Conservation (phyloP, 2,888 invertebrate species). For the Drepanosiphum platanoidis region DNA sequence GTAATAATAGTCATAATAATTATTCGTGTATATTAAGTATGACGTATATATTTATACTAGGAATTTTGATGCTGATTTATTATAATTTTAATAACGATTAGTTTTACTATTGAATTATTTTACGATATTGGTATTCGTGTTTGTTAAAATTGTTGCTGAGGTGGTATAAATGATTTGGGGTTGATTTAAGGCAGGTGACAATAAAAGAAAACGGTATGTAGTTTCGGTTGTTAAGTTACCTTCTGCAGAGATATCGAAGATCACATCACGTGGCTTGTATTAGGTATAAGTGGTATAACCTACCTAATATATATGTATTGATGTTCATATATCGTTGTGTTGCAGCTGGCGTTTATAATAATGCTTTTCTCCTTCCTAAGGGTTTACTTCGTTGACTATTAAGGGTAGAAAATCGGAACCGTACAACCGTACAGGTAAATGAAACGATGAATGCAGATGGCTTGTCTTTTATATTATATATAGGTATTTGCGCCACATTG, state of each 20-base stretch:
- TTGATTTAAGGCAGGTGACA: constrained; percentile 15
- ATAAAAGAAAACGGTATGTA: constrained; percentile 30
- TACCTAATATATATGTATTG: neutral
- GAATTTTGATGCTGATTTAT: neutral
- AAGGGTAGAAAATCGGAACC: constrained; percentile 55
- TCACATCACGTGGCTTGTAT: neutral
- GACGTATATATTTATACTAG: neutral
- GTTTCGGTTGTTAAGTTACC: neutral
- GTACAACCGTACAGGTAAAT: constrained; percentile 49
- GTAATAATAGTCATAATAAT: neutral
- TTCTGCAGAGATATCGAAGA: neutral
- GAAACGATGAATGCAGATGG: constrained; percentile 39
- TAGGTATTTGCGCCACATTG: neutral
- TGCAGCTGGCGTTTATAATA: constrained; percentile 52
- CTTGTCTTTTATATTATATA: constrained; percentile 1
- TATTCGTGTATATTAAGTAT: neutral
- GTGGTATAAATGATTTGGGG: neutral
- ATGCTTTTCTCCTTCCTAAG: constrained; percentile 42
- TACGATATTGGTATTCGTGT: neutral
- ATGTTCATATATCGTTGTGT: neutral
- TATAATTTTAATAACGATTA: neutral
- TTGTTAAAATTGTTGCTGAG: neutral
- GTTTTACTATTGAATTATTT: no score
- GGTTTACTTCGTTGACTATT: constrained; percentile 29
- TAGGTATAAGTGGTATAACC: neutral